phyloP scores from a whole-genome alignment of 2,113 vertebrate species.

The Loxodonta africana region DNA sequence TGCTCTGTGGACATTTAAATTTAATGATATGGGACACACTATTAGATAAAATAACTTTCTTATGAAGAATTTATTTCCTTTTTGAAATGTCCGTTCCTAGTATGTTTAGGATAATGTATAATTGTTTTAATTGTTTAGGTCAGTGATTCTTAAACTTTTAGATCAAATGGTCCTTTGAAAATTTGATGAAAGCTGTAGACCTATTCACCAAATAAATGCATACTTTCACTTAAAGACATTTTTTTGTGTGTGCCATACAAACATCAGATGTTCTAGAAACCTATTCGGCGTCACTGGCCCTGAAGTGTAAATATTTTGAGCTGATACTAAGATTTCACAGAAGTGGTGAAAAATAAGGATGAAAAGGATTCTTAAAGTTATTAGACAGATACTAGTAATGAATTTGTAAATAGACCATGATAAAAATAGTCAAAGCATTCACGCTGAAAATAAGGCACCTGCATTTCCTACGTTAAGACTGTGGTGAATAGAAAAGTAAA shows the following conservation, averaged over 20 bases:
- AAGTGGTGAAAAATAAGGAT: constrained; percentile 49
- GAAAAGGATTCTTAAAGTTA: constrained; percentile 31
- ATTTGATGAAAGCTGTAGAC: constrained; percentile 9
- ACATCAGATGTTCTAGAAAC: constrained; percentile 5
- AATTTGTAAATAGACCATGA: constrained; percentile 16
- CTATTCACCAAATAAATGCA: background rate
- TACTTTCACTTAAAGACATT: background rate
- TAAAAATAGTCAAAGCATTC: constrained; percentile 38
- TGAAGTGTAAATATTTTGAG: constrained; percentile 12
- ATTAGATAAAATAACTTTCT: background rate
- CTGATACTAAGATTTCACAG: background rate
- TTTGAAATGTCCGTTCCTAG: constrained; percentile 4
- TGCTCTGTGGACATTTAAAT: constrained; percentile 55
- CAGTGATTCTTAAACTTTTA: constrained; percentile 23
- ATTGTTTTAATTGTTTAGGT: constrained; percentile 28
- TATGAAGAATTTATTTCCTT: constrained; percentile 38
- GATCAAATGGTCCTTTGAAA: constrained; percentile 10
- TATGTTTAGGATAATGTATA: background rate
- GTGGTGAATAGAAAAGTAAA: background rate
- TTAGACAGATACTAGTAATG: background rate
- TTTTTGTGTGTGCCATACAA: background rate
- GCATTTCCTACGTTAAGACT: constrained; percentile 6
- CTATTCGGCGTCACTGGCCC: background rate
- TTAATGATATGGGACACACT: background rate
- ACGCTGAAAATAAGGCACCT: constrained; percentile 6